Base-by-base conservation (phyloP, 2,888 invertebrate genomes). In the Agapetus fuscipes region DNA sequence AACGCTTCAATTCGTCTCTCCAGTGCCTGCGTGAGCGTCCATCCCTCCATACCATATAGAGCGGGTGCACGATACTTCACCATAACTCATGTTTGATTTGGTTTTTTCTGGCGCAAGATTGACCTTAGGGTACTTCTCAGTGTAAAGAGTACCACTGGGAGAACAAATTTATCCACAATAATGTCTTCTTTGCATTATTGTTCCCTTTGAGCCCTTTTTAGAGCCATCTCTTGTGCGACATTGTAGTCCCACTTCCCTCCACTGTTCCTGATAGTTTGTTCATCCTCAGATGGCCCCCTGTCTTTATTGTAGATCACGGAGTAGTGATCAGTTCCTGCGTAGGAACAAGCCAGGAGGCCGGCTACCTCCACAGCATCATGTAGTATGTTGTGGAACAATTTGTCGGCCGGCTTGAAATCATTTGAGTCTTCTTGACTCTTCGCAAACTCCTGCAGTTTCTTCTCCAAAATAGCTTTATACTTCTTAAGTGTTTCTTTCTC, bases 301-400 rank as follows among this genome's bases (percentile, higher is more conserved):
- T 93, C 91, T 66, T 83, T 88, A 54, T 85, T 84, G 60, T 91
- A 95, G 4, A 94, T 68, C 52, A 93, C 78, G 12, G 89, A 80
- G 59, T 93, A 84, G 44, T 93, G 72, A 58, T 94, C 91, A 7
- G 89, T 66, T 40, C 87, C 91, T 56, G 94, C 95, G 60, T 94
- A 93, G 1, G 93, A 90, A 64, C 84, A 89, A 0, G 90, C 88
- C 56, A 85, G 76, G 33, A 93, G 72, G 0, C 88, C 88, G 14
- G 86, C 86, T 34, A 83, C 79, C 58, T 95, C 94, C 1, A 90
- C 83, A 1, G 89, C 82, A 57, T 94, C 93, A 59, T 88, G n/a
- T n/a, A n/a, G n/a, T n/a, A n/a, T n/a, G n/a, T n/a, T n/a, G n/a
- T n/a, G n/a, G n/a, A n/a, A n/a, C n/a, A n/a, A n/a, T n/a, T n/a